A percentile compares a stretch with the other conserved stretches of the same genome.
phyloP scores from a whole-genome alignment of 2,888 invertebrate species.

The Leptodirus hochenwartii region DNA sequence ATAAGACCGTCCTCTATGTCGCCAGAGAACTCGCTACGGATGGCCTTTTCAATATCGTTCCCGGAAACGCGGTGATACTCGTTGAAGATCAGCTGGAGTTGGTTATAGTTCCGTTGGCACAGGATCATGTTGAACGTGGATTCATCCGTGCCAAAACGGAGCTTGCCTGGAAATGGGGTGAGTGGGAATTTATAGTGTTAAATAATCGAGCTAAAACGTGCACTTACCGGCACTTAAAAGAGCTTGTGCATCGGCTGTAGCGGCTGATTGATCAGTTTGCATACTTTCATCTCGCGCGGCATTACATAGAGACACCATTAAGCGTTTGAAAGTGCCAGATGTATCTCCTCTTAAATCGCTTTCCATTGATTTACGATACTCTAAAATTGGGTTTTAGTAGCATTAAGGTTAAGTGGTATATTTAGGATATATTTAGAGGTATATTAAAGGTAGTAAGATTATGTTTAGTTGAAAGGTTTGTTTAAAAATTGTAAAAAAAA shows the following conservation, averaged over 20 bases:
- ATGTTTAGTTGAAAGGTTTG: not conserved
- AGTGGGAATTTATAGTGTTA: constrained; percentile 2
- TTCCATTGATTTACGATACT: constrained; percentile 57
- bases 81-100: constrained; percentile 32
- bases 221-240: constrained; percentile 53
- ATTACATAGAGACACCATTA: constrained; percentile 71
- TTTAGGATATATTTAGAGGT: not conserved
- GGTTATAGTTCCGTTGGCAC: constrained; percentile 54
- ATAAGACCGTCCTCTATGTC: constrained; percentile 57
- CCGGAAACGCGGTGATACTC: constrained; percentile 60
- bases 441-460: constrained; percentile 1
- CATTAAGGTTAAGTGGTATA: constrained; percentile 4
- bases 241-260: constrained; percentile 66
- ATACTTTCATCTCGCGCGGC: constrained; percentile 68
- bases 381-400: constrained; percentile 30
- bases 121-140: constrained; percentile 67
- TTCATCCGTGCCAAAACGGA: constrained; percentile 62
- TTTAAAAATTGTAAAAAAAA: constrained; percentile 4
- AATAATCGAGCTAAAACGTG: not conserved
- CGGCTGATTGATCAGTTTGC: constrained; percentile 47
- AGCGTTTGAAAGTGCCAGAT: constrained; percentile 76
- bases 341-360: constrained; percentile 74
- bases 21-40: constrained; percentile 66
- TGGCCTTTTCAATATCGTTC: constrained; percentile 54
- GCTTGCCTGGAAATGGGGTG: constrained; percentile 27